Percentiles rank a stretch among this genome's conserved stretches.
Evolutionary conservation across 1,140 invertebrate species (phyloP).

Genomic region (Hyphantria cunea): DNA sequence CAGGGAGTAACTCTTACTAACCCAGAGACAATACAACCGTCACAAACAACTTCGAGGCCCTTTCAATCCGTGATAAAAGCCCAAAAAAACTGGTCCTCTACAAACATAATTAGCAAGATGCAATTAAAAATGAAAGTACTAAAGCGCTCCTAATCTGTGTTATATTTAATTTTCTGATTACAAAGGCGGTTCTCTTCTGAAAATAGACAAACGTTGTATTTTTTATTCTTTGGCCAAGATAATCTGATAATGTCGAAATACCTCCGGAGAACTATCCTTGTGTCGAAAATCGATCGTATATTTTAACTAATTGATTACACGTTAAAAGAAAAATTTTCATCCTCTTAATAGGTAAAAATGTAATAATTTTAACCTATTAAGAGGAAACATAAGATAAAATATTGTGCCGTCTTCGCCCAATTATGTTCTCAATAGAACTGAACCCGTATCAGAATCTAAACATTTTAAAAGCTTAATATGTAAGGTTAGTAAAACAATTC

Average conservation of each 20-base stretch:
- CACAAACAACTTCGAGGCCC: constrained; percentile 21
- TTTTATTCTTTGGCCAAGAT: constrained; percentile 15
- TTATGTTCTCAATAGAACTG: too few relatives aligned
- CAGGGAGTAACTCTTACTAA: constrained; percentile 8
- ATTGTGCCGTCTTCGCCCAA: too few relatives aligned
- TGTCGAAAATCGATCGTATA: constrained; percentile 12
- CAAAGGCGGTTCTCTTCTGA: constrained; percentile 25
- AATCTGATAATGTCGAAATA: constrained; percentile 28
- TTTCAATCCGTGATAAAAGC: constrained; percentile 27
- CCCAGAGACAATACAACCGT: constrained; percentile 19
- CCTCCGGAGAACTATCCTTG: constrained; percentile 24
- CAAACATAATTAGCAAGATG: constrained; percentile 26
- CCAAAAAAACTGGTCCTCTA: constrained; percentile 16
- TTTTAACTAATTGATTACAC: too few relatives aligned
- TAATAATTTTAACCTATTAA: too few relatives aligned
- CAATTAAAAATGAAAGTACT: constrained; percentile 31
- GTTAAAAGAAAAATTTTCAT: too few relatives aligned
- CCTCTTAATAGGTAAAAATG: too few relatives aligned
- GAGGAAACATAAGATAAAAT: too few relatives aligned
- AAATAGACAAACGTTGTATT: constrained; percentile 25
- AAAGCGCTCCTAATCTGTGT: constrained; percentile 27
- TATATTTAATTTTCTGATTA: constrained; percentile 30
- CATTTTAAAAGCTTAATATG: too few relatives aligned
- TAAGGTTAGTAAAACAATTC: too few relatives aligned
- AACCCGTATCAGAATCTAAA: too few relatives aligned